Conservation (phyloP, 2,113 vertebrate species). For the Corythaixoides concolor region DNA sequence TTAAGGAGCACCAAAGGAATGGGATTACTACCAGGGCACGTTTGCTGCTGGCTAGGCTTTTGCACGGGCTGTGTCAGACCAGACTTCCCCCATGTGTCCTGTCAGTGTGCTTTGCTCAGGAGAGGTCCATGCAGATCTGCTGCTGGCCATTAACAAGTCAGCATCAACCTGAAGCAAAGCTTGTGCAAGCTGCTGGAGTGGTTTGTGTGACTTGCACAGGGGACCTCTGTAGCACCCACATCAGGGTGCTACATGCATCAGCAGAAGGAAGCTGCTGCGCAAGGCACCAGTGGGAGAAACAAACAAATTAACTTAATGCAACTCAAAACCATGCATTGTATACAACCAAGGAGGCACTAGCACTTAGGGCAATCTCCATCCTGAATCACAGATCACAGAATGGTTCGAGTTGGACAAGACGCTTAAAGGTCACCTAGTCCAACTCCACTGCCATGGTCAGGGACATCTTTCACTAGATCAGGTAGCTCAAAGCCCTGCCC, state of each 20-base stretch:
- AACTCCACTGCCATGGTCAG: not conserved
- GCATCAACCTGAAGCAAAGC: not conserved
- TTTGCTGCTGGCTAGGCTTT: not conserved
- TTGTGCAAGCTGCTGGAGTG: not conserved
- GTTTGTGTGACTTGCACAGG: not conserved
- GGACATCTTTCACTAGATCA: not conserved
- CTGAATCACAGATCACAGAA: not conserved
- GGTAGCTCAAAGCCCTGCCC: not conserved
- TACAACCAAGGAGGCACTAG: not conserved
- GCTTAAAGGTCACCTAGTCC: not conserved
- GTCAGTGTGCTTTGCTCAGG: not conserved
- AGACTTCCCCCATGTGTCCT: not conserved
- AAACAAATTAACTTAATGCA: not conserved
- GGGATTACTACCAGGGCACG: not conserved
- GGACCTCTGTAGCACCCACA: not conserved
- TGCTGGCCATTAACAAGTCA: fast-evolving
- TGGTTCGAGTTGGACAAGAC: not conserved
- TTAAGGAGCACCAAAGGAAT: not conserved
- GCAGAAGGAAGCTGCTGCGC: not conserved
- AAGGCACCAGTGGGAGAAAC: not conserved
- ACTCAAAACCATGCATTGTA: not conserved
- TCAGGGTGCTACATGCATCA: not conserved
- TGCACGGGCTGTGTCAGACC: not conserved
- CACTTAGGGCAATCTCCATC: not conserved
- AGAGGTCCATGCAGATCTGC: fast-evolving